Percentiles rank a stretch among this genome's conserved stretches.
Evolutionary conservation across 53 echinoderm and acorn worm genomes (phyloP).

Genomic region (Echinarachnius parma): DNA sequence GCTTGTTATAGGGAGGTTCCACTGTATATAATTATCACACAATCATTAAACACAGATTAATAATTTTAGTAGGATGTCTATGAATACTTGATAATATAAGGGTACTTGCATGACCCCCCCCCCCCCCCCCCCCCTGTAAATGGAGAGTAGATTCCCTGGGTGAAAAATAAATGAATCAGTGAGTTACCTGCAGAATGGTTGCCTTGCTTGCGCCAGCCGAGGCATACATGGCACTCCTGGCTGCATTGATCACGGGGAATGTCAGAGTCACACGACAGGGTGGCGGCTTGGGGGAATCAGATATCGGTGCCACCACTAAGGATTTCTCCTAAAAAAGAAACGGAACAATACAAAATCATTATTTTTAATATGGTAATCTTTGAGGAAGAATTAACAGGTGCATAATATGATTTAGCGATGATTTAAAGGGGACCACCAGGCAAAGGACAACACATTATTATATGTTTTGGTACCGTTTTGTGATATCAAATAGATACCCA

Average conservation of each 20-base stretch:
- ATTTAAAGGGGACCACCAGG: no score
- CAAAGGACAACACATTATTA: no score
- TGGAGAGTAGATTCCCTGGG: background rate
- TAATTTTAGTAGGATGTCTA: no score
- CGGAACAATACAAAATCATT: background rate
- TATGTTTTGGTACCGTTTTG: no score
- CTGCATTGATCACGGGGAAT: constrained; percentile 86
- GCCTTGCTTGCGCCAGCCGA: constrained; percentile 91
- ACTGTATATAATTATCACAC: no score
- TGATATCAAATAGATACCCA: no score
- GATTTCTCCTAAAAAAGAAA: constrained; percentile 61
- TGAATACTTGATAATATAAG: background rate
- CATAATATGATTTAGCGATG: no score
- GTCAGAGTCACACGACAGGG: constrained; percentile 93
- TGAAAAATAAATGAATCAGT: background rate
- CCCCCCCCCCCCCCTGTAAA: background rate
- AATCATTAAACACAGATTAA: no score
- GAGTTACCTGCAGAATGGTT: constrained; percentile 69
- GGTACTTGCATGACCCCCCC: no score
- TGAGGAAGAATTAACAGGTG: no score
- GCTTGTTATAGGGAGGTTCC: no score
- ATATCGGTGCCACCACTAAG: constrained; percentile 79
- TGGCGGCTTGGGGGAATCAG: constrained; percentile 97
- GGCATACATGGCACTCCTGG: constrained; percentile 88
- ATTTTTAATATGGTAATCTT: no score